These are phyloP conservation scores for Habrosyne pyritoides DNA, from an alignment of 2,888 invertebrate genomes.

Conservation along the genomic window DNA sequence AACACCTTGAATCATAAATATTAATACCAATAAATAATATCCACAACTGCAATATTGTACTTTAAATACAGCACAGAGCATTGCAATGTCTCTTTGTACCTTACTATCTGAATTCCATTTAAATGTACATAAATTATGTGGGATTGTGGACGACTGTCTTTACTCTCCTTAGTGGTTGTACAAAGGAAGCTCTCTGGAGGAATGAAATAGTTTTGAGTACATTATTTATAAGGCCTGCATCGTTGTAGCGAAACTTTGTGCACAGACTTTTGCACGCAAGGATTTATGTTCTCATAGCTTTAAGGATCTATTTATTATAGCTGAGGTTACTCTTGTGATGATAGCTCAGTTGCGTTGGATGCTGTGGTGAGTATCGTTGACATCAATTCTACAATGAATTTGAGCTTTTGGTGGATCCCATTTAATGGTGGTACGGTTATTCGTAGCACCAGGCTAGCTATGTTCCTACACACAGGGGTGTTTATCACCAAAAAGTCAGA, in stretches of 20 bases:
- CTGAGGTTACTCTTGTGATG: background rate
- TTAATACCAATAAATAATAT: background rate
- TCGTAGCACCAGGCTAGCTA: too few relatives aligned
- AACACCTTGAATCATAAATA: background rate
- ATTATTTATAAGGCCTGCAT: slow-evolving; percentile 7
- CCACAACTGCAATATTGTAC: background rate
- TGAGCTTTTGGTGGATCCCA: too few relatives aligned
- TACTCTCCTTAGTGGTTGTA: slow-evolving; percentile 3
- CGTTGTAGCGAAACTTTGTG: slow-evolving; percentile 2
- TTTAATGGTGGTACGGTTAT: too few relatives aligned
- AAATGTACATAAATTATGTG: slow-evolving; percentile 36
- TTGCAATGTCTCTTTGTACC: slow-evolving; percentile 7
- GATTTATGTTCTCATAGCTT: slow-evolving; percentile 1
- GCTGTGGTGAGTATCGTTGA: too few relatives aligned
- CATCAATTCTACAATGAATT: too few relatives aligned
- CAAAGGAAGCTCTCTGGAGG: slow-evolving; percentile 8
- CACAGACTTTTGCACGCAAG: background rate
- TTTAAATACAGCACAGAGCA: background rate
- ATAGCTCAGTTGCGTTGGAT: too few relatives aligned
- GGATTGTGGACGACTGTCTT: slow-evolving; percentile 12
- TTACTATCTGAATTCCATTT: slow-evolving; percentile 21
- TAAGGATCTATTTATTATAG: background rate
- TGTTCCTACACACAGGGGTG: too few relatives aligned
- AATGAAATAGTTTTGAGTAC: slow-evolving; percentile 7
- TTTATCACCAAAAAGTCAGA: too few relatives aligned